These are phyloP conservation scores for Andrena bicolor DNA, from an alignment of 2,888 invertebrate species.

Conservation along the genomic window DNA sequence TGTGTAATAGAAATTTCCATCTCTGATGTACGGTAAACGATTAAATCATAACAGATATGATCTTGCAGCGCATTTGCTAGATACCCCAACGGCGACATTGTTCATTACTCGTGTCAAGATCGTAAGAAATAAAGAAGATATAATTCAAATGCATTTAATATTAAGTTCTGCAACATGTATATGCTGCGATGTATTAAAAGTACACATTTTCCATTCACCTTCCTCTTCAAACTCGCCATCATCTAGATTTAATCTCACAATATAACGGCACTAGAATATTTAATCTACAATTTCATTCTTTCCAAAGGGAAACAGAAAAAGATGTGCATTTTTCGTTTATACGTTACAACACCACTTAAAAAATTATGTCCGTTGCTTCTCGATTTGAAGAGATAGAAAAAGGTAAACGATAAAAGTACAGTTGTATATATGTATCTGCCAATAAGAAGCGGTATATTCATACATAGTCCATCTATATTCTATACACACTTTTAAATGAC, in stretches of 20 bases:
- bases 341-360: not conserved
- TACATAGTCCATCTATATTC: not conserved
- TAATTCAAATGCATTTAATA: slow-evolving; percentile 20
- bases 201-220: slow-evolving; percentile 45
- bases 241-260: slow-evolving; percentile 14
- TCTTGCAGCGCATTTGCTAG: slow-evolving; percentile 93
- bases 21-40: not conserved
- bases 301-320: not conserved
- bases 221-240: not conserved
- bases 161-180: slow-evolving; percentile 47
- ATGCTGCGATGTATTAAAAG: slow-evolving; percentile 47
- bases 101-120: slow-evolving; percentile 95
- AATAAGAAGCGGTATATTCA: too few species aligned
- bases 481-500: not conserved
- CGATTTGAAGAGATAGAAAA: not conserved
- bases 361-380: not conserved
- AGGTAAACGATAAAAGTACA: not conserved
- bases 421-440: too few species aligned
- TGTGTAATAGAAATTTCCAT: not conserved
- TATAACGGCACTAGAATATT: not conserved
- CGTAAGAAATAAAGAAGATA: slow-evolving; percentile 78
- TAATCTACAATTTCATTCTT: not conserved
- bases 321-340: not conserved
- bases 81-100: slow-evolving; percentile 95
- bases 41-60: not conserved